These are phyloP conservation scores for Tretioscincus oriximinensis DNA, from an alignment of 2,113 vertebrate species.

Conservation along the genomic window DNA sequence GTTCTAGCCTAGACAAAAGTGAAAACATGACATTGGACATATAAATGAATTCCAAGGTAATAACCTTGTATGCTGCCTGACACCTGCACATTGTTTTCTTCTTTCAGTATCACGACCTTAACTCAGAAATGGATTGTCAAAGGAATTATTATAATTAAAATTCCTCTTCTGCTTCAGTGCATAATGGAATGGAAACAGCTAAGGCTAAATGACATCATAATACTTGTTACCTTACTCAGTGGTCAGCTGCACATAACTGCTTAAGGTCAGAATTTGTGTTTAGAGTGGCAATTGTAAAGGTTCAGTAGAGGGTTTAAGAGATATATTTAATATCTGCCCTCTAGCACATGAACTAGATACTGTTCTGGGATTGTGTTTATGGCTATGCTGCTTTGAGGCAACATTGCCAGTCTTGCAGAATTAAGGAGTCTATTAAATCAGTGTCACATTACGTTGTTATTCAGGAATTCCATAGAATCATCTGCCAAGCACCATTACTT, in stretches of 20 bases:
- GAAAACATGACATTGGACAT: neutral
- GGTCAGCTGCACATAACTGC: neutral
- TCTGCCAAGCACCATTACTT: conserved; percentile 34
- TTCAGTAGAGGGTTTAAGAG: neutral
- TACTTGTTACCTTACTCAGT: neutral
- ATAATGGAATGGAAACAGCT: neutral
- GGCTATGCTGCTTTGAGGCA: conserved; percentile 1
- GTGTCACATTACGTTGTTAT: neutral
- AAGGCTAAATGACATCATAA: neutral
- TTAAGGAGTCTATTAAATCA: conserved; percentile 16
- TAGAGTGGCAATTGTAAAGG: conserved; percentile 4
- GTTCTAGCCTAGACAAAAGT: neutral
- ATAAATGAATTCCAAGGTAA: neutral
- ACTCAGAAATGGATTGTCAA: neutral
- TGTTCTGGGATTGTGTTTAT: neutral
- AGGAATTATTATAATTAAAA: neutral
- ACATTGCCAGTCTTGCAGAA: neutral
- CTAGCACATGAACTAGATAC: neutral
- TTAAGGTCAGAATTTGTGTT: neutral
- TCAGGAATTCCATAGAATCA: neutral
- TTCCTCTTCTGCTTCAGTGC: neutral
- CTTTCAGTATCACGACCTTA: neutral
- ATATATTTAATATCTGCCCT: neutral
- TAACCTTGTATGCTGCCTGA: neutral
- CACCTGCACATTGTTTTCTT: neutral